phyloP scores from a whole-genome alignment of 2,888 invertebrate species.

The Heliothis peltigera region DNA sequence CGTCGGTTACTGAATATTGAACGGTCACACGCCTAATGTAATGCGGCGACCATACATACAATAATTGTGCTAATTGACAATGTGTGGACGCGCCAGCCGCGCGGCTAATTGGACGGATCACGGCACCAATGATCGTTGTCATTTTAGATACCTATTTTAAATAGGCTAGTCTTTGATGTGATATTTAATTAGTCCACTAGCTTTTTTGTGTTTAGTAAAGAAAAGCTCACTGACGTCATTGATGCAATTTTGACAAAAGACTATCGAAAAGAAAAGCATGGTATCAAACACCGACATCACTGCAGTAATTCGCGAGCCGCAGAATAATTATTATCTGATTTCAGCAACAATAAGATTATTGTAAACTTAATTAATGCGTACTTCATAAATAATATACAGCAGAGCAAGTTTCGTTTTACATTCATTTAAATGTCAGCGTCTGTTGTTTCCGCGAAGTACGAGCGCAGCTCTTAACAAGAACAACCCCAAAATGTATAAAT shows the following conservation, averaged over 20 bases:
- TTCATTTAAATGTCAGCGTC: slow-evolving; percentile 40
- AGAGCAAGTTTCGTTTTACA: slow-evolving; percentile 31
- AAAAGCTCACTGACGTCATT: background rate
- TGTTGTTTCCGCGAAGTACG: slow-evolving; percentile 12
- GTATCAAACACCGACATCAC: background rate
- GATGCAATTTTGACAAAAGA: background rate
- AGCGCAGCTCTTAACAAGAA: slow-evolving; percentile 40
- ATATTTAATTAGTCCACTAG: background rate
- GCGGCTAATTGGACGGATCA: slow-evolving; percentile 48
- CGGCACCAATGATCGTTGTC: slow-evolving; percentile 27
- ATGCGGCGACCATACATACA: slow-evolving; percentile 68
- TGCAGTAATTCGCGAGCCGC: background rate
- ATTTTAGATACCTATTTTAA: slow-evolving; percentile 33
- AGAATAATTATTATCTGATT: background rate
- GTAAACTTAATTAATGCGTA: slow-evolving; percentile 4
- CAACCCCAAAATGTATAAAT: slow-evolving; percentile 50
- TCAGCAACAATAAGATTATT: background rate
- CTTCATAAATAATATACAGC: slow-evolving; percentile 15
- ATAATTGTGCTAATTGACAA: slow-evolving; percentile 59
- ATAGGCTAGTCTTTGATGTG: slow-evolving; percentile 1
- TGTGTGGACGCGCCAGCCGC: slow-evolving; percentile 16
- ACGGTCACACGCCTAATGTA: slow-evolving; percentile 74
- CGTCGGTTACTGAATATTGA: slow-evolving; percentile 86
- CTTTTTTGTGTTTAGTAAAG: slow-evolving; percentile 1
- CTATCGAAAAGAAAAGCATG: background rate